Evolutionary conservation across 2,888 invertebrate genomes (phyloP).

Genomic region (Monoplex corrugatus): DNA sequence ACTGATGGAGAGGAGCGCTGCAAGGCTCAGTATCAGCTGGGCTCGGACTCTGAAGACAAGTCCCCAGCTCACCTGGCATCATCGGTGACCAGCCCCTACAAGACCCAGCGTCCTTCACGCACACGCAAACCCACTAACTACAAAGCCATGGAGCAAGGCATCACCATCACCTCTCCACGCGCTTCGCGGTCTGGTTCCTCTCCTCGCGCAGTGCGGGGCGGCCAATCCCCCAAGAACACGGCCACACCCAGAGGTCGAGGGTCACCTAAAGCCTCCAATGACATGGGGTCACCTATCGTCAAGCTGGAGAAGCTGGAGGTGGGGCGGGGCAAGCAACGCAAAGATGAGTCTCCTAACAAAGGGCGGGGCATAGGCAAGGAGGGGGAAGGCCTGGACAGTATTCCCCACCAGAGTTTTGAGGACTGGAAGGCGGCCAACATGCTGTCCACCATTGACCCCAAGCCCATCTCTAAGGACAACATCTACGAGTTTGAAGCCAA

Average conservation of each 20-base stretch:
- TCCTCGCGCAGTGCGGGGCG: conserved; percentile 56
- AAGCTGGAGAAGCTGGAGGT: conserved; percentile 69
- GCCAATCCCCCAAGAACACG: conserved; percentile 57
- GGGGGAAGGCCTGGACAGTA: conserved; percentile 46
- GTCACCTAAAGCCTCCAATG: conserved; percentile 61
- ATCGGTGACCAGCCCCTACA: conserved; percentile 48
- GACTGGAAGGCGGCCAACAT: conserved; percentile 58
- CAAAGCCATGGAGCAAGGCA: conserved; percentile 63
- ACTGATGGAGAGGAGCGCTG: conserved; percentile 52
- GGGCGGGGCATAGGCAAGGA: conserved; percentile 29
- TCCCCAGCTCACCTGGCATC: conserved; percentile 44
- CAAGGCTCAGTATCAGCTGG: conserved; percentile 52
- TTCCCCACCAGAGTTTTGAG: conserved; percentile 51
- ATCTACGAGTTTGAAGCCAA: conserved; percentile 74
- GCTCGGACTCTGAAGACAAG: conserved; percentile 56
- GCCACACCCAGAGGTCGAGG: conserved; percentile 53
- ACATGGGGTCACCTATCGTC: conserved; percentile 65
- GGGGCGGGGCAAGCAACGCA: conserved; percentile 52
- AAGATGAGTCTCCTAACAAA: conserved; percentile 51
- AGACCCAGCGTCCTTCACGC: conserved; percentile 62
- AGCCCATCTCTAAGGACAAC: conserved; percentile 61
- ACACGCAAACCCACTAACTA: conserved; percentile 69
- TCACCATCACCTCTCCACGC: conserved; percentile 60
- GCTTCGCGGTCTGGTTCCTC: conserved; percentile 60
- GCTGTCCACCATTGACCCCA: conserved; percentile 49